Base-by-base conservation (phyloP, 2,888 invertebrate genomes). In the Augochlorella aurata region DNA sequence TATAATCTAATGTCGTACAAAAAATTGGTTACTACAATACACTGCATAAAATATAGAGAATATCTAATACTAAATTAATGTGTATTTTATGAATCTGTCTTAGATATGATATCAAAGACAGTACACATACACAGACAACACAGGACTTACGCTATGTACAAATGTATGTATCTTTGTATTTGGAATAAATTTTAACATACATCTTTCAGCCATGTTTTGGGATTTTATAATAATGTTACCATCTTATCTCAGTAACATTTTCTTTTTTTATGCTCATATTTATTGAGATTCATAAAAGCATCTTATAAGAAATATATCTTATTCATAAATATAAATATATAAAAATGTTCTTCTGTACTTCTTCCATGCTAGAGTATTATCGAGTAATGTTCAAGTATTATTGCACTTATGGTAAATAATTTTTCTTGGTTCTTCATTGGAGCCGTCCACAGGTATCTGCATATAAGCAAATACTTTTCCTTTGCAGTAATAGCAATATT, bases 391-490 rank as follows among this genome's bases (percentile, higher is more conserved):
- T 66, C 29, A 74, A 18, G 71, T 63, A 12, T 21, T 63, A 16
- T 5, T 52, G 65, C 93, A 93, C 50, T 85, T 89, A 47, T 93
- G 93, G 71, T 90, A 92, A 52, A 89, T 63, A 70, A 87, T 77
- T 50, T 81, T 84, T 58, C 77, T 58, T 4, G 67, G 49, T 21
- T 38, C 58, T 45, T 77, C 69, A 0, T 0, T 12, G 12, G 47
- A 47, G 14, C 68, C 21, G 7, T 54, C 9, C 5, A 7, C 10
- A 2, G 52, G 29, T 4, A 82, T 44, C 69, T 77, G 75, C 18
- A 24, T 38, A 78, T 93, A 93, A 21, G 73, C 69, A 76, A 91
- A 93, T 16, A 92, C 91, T 84, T 92, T 92, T 49, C 90, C 90
- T 49, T 79, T 78, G 61, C 93, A 93, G 52, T 93, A 92, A 45